Percentiles rank a stretch among this genome's conserved stretches.
Evolutionary conservation across 2,888 invertebrate species (phyloP).

Genomic region (Plagodis pulveraria): DNA sequence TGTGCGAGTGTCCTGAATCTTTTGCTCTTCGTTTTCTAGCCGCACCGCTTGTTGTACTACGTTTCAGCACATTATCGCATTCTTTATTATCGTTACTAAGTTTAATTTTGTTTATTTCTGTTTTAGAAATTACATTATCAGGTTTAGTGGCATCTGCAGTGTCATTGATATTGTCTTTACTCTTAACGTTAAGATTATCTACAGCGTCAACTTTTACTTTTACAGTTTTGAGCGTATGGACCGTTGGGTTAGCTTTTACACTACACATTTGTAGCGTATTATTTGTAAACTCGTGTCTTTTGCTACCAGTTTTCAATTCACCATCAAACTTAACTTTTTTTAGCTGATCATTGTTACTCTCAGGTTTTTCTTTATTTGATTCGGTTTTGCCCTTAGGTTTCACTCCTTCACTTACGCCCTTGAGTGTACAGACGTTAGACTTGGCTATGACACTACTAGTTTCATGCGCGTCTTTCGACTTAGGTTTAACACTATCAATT

Average conservation of each 20-base stretch:
- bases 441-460: not conserved
- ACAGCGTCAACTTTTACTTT: not conserved
- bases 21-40: not conserved
- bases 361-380: too few relatives aligned
- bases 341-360: not conserved
- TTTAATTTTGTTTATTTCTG: not conserved
- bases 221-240: not conserved
- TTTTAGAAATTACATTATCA: not conserved
- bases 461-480: not conserved
- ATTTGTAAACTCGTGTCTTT: not conserved
- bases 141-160: not conserved
- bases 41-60: not conserved
- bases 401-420: not conserved
- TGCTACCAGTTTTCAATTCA: not conserved
- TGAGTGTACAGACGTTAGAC: not conserved
- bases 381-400: too few relatives aligned
- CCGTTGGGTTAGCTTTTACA: not conserved
- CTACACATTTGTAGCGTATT: not conserved
- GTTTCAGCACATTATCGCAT: not conserved
- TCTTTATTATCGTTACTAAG: not conserved
- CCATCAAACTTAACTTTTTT: not conserved
- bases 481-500: not conserved
- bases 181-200: not conserved
- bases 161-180: not conserved
- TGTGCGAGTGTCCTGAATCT: not conserved